A percentile compares a stretch with the other conserved stretches of the same genome.
These are phyloP conservation scores for Yoshiicerus persimilis DNA, from an alignment of 1,140 invertebrate genomes.

Conservation along the genomic window DNA sequence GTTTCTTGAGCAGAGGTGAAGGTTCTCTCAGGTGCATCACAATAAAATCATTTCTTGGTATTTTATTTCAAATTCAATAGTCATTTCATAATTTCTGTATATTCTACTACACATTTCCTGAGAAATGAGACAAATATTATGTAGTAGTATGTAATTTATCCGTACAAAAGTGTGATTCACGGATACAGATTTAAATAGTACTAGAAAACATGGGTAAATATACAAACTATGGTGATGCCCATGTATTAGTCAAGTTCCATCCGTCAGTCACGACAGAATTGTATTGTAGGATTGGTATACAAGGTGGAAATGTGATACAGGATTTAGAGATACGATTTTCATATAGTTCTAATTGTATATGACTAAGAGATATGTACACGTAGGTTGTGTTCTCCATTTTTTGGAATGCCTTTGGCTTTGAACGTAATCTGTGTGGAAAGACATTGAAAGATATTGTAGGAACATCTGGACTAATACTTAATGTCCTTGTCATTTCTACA, in stretches of 20 bases:
- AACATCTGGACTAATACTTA: not conserved
- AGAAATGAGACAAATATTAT: not conserved
- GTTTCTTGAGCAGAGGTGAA: not conserved
- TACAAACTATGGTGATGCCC: not conserved
- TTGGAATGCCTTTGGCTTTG: not conserved
- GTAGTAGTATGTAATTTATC: not conserved
- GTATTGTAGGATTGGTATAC: not conserved
- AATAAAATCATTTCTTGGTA: not conserved
- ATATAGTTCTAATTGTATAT: not conserved
- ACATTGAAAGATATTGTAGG: not conserved
- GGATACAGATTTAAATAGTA: not conserved
- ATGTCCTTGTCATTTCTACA: not conserved
- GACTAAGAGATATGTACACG: no score
- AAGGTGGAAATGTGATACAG: not conserved
- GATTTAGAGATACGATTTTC: not conserved
- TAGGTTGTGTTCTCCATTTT: not conserved
- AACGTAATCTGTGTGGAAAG: not conserved
- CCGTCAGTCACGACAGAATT: slow-evolving; percentile 23
- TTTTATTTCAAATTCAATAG: not conserved
- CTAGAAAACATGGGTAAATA: not conserved
- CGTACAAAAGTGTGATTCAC: not conserved
- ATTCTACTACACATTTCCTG: not conserved
- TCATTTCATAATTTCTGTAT: no score
- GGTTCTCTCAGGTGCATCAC: no score
- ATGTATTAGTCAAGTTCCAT: slow-evolving; percentile 11